Base-by-base conservation (phyloP, 2,888 invertebrate species). In the Cyaniris semiargus region DNA sequence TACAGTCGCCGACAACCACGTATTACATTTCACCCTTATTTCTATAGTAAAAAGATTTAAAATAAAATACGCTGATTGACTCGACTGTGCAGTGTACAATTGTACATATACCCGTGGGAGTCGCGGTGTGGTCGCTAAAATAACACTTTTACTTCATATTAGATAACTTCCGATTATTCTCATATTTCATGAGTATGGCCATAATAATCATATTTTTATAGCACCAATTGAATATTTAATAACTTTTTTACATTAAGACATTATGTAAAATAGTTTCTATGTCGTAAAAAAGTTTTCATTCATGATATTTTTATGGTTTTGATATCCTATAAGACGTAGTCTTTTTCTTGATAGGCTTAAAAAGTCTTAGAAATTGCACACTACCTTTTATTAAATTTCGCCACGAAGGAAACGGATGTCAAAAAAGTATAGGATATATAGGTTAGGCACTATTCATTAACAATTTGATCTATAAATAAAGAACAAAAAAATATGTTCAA, bases 121-220 rank as follows among this genome's bases (percentile, higher is more conserved):
- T 23, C 23, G 60, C 58, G 23, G 23, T 60, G 60, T 60, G 13
- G 8, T 60, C 10, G 53, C 53, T 53, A 60, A 60, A 60, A 23
- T 23, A 60, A 60, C 60, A 60, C 60, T 60, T 60, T 60, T 60
- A 60, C 60, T 60, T 60, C 60, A 60, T 60, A 60, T 60, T 60
- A 60, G 60, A 60, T 60, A 60, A 60, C 60, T 23, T 60, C 60
- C 60, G 60, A 23, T 23, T 60, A 60, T 53, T 53, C 53, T 53
- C 53, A 53, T 53, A 53, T 53, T 53, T 53, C 53, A 18, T 23
- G 23, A 21, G 58, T 23, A 23, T 21, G 23, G 60, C 10, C 3
- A 23, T 58, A 8, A 60, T 60, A 60, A 23, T 60, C 60, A 60
- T 23, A 60, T 60, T 60, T 56, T 60, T 23, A 60, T 23, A 23